Base-by-base conservation (phyloP, 2,113 vertebrate genomes). In the Sinocyclocheilus anophthalmus region DNA sequence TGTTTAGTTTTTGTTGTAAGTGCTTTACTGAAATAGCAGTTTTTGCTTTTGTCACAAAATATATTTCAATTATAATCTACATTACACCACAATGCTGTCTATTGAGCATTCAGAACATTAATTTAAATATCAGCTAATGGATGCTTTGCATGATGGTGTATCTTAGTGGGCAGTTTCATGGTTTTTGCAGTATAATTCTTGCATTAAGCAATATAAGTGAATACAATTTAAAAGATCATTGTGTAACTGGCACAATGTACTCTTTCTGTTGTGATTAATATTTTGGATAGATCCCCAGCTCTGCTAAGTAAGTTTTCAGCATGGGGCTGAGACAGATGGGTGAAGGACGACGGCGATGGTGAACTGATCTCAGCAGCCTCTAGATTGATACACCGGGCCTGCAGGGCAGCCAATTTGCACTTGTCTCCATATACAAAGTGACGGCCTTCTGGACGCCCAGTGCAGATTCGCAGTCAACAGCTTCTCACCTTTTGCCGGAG, bases 301-400 rank as follows among this genome's bases (percentile, higher is more conserved):
- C 20, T 86, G 22, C 39, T 53, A 79, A 67, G 73, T 12, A 76
- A 65, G 61, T 37, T 42, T 75, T 37, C 26, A 83, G 76, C 75
- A 33, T 37, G 10, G 73, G 16, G 11, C 33, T 45, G 24, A 20
- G 26, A 14, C 76, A 76, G 86, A 79, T 81, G 80, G 80, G 69
- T 83, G 84, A 83, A 79, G 87, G 84, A 75, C 73, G 14, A 22
- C 37, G 4, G 37, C 4, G 7, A 22, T 48, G 37, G 57, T 13
- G 61, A 70, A 24, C 55, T 72, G 73, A 48, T 48, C 45, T 48
- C 45, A 48, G 45, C 45, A 48, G 45, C 45, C 45, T 48, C 2
- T 48, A 48, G 45, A 48, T 48, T 48, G 45, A 48, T 11, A 48
- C 45, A 0, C 45, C 45, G 45, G 45, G 45, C 10, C 45, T 48